phyloP scores from a whole-genome alignment of 92 coral and sea anemone species.

The Phenganax stokvisi region DNA sequence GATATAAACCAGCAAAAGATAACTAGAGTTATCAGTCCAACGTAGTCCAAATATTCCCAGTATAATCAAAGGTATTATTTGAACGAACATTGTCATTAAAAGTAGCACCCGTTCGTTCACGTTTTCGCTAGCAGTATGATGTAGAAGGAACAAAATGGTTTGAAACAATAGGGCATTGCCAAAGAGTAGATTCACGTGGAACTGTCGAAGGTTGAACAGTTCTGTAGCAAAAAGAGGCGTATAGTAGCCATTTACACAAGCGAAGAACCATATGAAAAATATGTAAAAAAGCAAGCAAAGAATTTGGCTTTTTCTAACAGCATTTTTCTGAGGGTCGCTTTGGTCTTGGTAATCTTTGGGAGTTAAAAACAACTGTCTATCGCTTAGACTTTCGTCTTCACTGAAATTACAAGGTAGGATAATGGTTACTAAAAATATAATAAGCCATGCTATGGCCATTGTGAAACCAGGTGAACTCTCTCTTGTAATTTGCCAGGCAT shows the following conservation, averaged over 20 bases:
- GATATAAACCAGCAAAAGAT: background rate
- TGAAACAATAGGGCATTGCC: background rate
- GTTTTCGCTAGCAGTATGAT: background rate
- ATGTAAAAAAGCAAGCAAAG: background rate
- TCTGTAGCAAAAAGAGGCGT: background rate
- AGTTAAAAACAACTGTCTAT: background rate
- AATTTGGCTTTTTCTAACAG: background rate
- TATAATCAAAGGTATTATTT: background rate
- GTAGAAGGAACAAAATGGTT: background rate
- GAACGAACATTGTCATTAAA: background rate
- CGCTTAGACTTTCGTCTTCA: slow-evolving; percentile 3
- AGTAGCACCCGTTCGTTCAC: background rate
- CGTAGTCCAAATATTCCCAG: background rate
- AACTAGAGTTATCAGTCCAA: background rate
- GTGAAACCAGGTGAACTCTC: slow-evolving; percentile 6
- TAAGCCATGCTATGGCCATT: background rate
- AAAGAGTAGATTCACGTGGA: slow-evolving; percentile 1
- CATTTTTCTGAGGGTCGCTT: background rate
- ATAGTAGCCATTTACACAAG: background rate
- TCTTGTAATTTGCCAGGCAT: background rate
- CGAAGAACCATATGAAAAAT: slow-evolving; percentile 17
- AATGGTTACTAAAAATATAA: background rate
- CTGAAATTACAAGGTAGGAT: background rate
- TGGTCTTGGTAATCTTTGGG: background rate
- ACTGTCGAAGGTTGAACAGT: background rate